Conservation (phyloP, 2,888 invertebrate genomes). For the Euproctis similis region DNA sequence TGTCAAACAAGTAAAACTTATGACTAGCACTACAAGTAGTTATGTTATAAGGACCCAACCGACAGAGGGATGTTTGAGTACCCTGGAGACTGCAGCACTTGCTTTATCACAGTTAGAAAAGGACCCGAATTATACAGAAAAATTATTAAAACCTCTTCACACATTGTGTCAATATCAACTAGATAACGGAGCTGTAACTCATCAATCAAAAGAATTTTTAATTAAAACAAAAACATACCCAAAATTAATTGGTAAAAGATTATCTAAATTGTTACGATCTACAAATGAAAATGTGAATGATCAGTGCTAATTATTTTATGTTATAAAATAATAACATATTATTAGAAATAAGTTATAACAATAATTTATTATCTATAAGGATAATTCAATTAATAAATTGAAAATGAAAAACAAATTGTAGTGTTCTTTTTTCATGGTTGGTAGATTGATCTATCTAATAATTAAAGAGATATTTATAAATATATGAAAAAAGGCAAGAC, state of each 20-base stretch:
- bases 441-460: too few relatives aligned
- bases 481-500: too few relatives aligned
- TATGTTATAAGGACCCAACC: constrained; percentile 96
- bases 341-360: too few relatives aligned
- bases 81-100: constrained; percentile 89
- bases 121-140: constrained; percentile 77
- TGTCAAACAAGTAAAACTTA: constrained; percentile 87
- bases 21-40: constrained; percentile 83
- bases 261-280: constrained; percentile 66
- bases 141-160: constrained; percentile 85
- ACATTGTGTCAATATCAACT: constrained; percentile 91
- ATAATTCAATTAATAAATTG: too few relatives aligned
- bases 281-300: constrained; percentile 45
- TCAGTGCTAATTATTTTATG: too few relatives aligned
- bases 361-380: too few relatives aligned
- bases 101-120: constrained; percentile 86
- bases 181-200: constrained; percentile 92
- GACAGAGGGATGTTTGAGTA: constrained; percentile 92
- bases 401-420: too few relatives aligned
- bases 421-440: too few relatives aligned
- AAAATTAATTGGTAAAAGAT: constrained; percentile 85
- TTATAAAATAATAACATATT: too few relatives aligned
- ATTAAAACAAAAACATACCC: constrained; percentile 87
- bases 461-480: too few relatives aligned
- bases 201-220: constrained; percentile 93